Conservation (phyloP, 2,888 invertebrate genomes). For the Drosophila tanythrix region DNA sequence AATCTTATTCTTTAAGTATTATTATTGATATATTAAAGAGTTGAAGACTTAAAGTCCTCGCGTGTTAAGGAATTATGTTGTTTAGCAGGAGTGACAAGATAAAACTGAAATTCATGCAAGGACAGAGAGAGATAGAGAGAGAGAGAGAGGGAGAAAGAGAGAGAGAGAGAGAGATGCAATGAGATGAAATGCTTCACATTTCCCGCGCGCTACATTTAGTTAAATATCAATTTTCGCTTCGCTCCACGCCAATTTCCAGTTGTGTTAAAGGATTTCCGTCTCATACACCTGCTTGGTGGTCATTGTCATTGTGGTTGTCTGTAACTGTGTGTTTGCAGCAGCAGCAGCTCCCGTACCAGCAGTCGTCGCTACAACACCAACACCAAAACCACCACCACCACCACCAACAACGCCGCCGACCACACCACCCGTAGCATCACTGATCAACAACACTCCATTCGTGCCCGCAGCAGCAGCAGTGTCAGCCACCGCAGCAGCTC, state of each 20-base stretch:
- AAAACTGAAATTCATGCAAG: constrained; percentile 27
- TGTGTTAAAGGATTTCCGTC: constrained; percentile 96
- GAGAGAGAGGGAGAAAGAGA: background rate
- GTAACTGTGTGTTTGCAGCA: constrained; percentile 65
- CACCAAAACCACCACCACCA: constrained; percentile 62
- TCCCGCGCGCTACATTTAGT: constrained; percentile 25
- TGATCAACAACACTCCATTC: constrained; percentile 71
- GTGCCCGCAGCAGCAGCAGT: constrained; percentile 69
- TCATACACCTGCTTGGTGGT: constrained; percentile 94
- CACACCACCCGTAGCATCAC: constrained; percentile 67
- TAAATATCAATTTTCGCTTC: constrained; percentile 83
- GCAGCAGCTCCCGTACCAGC: constrained; percentile 45
- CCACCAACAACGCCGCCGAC: constrained; percentile 57
- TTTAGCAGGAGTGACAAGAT: constrained; percentile 19
- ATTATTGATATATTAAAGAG: constrained; percentile 30
- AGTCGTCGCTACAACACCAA: constrained; percentile 44
- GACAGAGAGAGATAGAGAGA: background rate
- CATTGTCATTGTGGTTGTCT: constrained; percentile 85
- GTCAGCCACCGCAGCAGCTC: constrained; percentile 66
- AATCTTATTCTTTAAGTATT: constrained; percentile 26
- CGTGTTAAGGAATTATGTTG: constrained; percentile 6
- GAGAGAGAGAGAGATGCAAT: background rate
- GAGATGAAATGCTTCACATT: constrained; percentile 10
- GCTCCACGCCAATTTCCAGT: constrained; percentile 83
- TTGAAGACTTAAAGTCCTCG: constrained; percentile 34